These are phyloP conservation scores for Scomberomorus guttatus DNA, from an alignment of 2,797 vertebrate species.

Conservation along the genomic window DNA sequence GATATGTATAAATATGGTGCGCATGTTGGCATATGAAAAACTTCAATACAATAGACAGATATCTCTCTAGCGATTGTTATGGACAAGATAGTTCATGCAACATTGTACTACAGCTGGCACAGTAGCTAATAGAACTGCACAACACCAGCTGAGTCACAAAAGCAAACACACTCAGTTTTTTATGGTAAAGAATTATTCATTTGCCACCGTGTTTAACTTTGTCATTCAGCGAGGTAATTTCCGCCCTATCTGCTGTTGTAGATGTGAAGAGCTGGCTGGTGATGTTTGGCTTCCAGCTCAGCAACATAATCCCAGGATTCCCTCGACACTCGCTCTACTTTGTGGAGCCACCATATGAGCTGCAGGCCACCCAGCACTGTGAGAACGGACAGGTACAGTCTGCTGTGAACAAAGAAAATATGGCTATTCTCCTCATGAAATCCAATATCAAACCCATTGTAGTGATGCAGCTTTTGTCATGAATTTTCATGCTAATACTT, in stretches of 20 bases:
- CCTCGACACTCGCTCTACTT: slow-evolving; percentile 97
- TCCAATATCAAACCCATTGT: neutral
- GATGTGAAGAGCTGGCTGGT: slow-evolving; percentile 99
- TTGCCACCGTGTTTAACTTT: slow-evolving; percentile 52
- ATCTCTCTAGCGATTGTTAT: slow-evolving; percentile 13
- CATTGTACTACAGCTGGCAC: slow-evolving; percentile 29
- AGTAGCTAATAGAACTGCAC: slow-evolving; percentile 21
- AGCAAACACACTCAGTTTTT: slow-evolving; percentile 31
- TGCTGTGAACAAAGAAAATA: neutral
- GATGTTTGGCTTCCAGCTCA: slow-evolving; percentile 99
- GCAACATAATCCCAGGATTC: slow-evolving; percentile 99
- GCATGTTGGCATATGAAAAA: neutral
- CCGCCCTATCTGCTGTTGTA: slow-evolving; percentile 70
- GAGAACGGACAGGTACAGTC: slow-evolving; percentile 96
- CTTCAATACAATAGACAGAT: neutral
- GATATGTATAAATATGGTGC: neutral
- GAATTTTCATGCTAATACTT: neutral
- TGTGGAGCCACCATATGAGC: slow-evolving; percentile 95
- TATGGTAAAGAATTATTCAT: slow-evolving; percentile 40
- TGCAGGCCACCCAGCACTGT: slow-evolving; percentile 95
- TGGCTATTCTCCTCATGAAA: neutral
- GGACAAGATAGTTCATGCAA: slow-evolving; percentile 21
- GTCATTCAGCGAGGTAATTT: slow-evolving; percentile 44
- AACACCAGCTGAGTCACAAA: slow-evolving; percentile 35
- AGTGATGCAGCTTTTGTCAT: slow-evolving; percentile 5